Percentiles rank a stretch among this genome's conserved stretches.
phyloP scores from a whole-genome alignment of 2,888 invertebrate species.

The Macaria notata region DNA sequence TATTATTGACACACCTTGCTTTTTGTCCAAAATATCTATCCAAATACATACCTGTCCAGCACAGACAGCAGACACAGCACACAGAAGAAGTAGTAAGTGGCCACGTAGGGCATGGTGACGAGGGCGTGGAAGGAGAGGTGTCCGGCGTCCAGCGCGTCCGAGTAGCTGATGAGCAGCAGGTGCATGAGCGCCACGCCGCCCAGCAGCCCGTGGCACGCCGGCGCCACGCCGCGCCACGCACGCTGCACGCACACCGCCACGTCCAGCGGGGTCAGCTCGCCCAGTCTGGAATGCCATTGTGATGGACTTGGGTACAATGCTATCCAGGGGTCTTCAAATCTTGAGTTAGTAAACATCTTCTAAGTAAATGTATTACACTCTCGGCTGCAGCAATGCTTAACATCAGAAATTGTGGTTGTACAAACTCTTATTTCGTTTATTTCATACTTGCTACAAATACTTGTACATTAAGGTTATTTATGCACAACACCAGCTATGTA shows the following conservation, averaged over 20 bases:
- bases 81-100: constrained; percentile 81
- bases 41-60: constrained; percentile 70
- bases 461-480: too few relatives aligned
- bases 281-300: constrained; percentile 50
- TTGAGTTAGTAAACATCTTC: too few relatives aligned
- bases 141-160: constrained; percentile 70
- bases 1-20: too few relatives aligned
- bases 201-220: constrained; percentile 82
- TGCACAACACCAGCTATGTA: too few relatives aligned
- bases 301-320: too few relatives aligned
- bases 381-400: too few relatives aligned
- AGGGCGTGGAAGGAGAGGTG: constrained; percentile 75
- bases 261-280: constrained; percentile 77
- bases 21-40: too few relatives aligned
- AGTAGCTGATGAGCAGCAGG: constrained; percentile 80
- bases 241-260: constrained; percentile 77
- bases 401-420: too few relatives aligned
- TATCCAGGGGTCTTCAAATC: too few relatives aligned
- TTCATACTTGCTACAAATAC: too few relatives aligned
- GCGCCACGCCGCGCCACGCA: constrained; percentile 73
- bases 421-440: too few relatives aligned
- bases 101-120: constrained; percentile 77
- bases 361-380: too few relatives aligned
- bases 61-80: constrained; percentile 82
- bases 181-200: constrained; percentile 83